A percentile compares a stretch with the other conserved stretches of the same genome.
These are phyloP conservation scores for Ciconia nigra DNA, from an alignment of 2,797 vertebrate genomes.

Conservation along the genomic window DNA sequence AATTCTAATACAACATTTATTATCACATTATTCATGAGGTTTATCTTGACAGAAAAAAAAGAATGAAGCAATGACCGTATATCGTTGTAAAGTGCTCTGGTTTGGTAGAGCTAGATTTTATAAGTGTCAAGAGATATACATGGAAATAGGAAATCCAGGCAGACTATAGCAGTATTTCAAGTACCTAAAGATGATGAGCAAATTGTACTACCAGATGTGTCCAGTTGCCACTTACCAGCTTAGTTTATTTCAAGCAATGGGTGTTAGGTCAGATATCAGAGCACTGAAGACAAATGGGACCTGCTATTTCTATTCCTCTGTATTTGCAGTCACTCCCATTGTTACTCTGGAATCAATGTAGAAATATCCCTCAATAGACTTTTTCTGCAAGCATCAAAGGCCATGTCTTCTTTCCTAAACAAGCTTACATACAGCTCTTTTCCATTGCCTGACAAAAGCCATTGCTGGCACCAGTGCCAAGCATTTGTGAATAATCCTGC, in stretches of 20 bases:
- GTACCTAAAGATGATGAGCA: constrained; percentile 11
- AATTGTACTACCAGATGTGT: constrained; percentile 14
- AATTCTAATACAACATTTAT: constrained; percentile 15
- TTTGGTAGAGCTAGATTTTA: constrained; percentile 23
- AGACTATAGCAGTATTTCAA: constrained; percentile 1
- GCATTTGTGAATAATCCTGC: constrained; percentile 11
- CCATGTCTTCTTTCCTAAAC: background rate
- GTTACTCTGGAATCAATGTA: constrained; percentile 15
- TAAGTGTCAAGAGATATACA: constrained; percentile 15
- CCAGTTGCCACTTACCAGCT: background rate
- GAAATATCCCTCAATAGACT: background rate
- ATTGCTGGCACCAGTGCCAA: background rate
- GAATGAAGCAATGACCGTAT: background rate
- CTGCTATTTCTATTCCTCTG: background rate
- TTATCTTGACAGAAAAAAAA: constrained; percentile 30
- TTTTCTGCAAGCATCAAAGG: constrained; percentile 7
- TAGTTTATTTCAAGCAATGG: constrained; percentile 20
- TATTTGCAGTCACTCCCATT: background rate
- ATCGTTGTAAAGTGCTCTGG: constrained; percentile 44
- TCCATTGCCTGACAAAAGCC: constrained; percentile 35
- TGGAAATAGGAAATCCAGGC: background rate
- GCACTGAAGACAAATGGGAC: constrained; percentile 38
- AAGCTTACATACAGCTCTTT: background rate
- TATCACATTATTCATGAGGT: constrained; percentile 27
- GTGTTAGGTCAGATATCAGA: constrained; percentile 48